Conservation (phyloP, 2,797 vertebrate genomes). For the Hoplostethus mediterraneus region DNA sequence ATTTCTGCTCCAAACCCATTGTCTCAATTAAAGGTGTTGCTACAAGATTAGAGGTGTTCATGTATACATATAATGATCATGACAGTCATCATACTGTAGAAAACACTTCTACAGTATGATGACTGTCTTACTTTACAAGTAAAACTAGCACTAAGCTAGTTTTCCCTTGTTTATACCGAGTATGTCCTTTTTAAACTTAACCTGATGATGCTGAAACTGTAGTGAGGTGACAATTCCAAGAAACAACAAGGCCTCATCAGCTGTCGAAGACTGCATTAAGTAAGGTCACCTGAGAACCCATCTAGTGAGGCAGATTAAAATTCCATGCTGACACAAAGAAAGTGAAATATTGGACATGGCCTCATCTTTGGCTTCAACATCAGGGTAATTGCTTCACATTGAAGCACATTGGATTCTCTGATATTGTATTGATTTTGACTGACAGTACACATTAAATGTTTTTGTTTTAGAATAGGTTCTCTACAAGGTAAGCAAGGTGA, state of each 20-base stretch:
- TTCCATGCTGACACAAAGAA: background rate
- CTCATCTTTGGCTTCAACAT: background rate
- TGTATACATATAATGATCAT: too few relatives aligned
- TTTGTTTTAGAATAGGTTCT: background rate
- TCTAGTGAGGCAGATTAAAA: conserved; percentile 5
- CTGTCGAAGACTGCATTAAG: background rate
- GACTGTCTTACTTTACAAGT: too few relatives aligned
- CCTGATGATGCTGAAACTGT: background rate
- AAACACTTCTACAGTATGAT: too few relatives aligned
- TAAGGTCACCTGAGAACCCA: background rate
- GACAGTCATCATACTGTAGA: too few relatives aligned
- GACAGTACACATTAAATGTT: background rate
- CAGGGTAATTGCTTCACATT: background rate
- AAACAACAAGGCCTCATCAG: background rate
- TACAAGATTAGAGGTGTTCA: too few relatives aligned
- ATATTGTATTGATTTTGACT: background rate
- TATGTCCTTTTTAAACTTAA: background rate
- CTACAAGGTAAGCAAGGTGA: background rate
- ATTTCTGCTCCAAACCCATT: too few relatives aligned
- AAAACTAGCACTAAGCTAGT: too few relatives aligned
- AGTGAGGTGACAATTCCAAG: background rate
- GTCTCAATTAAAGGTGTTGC: too few relatives aligned
- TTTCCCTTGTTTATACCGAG: background rate
- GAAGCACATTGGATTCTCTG: background rate
- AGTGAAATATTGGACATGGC: background rate